Percentiles rank a stretch among this genome's conserved stretches.
Conservation (phyloP, 1,140 invertebrate genomes). For the Ceratosolen solmsi region DNA sequence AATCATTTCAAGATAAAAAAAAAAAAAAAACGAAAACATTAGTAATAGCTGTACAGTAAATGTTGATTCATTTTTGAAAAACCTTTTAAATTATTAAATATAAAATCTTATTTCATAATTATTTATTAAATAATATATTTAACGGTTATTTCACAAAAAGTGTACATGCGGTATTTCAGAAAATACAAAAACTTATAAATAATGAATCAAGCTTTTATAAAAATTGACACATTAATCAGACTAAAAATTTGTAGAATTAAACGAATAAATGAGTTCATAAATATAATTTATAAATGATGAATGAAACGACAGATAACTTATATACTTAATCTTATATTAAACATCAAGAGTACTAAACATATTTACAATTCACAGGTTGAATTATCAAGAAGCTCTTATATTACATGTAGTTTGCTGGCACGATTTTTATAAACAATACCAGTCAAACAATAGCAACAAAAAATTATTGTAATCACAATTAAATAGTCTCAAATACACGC, state of each 20-base stretch:
- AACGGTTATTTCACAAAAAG: slow-evolving; percentile 35
- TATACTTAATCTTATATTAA: slow-evolving; percentile 31
- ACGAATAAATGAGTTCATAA: slow-evolving; percentile 44
- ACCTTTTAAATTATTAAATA: slow-evolving; percentile 38
- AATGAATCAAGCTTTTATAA: slow-evolving; percentile 44
- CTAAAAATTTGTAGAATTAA: slow-evolving; percentile 44
- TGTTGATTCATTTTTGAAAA: neutral
- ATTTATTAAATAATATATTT: slow-evolving; percentile 46
- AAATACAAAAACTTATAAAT: slow-evolving; percentile 49
- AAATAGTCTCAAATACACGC: slow-evolving; percentile 49
- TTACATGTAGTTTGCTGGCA: slow-evolving; percentile 40
- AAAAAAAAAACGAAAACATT: slow-evolving; percentile 31
- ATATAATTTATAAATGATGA: slow-evolving; percentile 45
- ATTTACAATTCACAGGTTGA: slow-evolving; percentile 55
- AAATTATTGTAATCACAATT: neutral
- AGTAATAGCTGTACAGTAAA: slow-evolving; percentile 20
- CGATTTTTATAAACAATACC: slow-evolving; percentile 25
- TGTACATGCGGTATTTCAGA: slow-evolving; percentile 16
- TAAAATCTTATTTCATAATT: slow-evolving; percentile 38
- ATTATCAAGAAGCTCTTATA: slow-evolving; percentile 48
- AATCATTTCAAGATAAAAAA: slow-evolving; percentile 51
- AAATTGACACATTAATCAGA: slow-evolving; percentile 47
- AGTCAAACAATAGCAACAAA: slow-evolving; percentile 6
- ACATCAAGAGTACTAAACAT: slow-evolving; percentile 55
- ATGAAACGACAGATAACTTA: slow-evolving; percentile 37